Conservation (phyloP, 2,797 vertebrate genomes). For the Chaetodon trifasciatus region DNA sequence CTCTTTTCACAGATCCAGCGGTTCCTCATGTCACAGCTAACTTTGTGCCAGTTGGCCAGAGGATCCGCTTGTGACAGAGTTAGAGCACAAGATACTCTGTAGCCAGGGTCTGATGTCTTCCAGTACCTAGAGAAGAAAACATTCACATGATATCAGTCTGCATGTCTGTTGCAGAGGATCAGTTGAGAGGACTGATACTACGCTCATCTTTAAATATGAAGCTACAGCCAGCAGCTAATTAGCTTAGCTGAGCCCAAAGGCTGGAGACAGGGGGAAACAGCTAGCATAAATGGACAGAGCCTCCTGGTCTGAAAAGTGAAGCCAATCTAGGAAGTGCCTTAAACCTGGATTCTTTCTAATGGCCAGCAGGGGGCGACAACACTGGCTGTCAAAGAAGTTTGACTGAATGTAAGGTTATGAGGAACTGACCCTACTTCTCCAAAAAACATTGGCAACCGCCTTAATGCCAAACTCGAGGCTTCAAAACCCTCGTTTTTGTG, state of each 20-base stretch:
- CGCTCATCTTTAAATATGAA: not conserved
- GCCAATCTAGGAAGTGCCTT: too few relatives aligned
- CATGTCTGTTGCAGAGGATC: not conserved
- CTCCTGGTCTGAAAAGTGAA: too few relatives aligned
- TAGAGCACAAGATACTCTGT: rapidly evolving
- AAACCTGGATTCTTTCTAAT: too few relatives aligned
- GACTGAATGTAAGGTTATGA: too few relatives aligned
- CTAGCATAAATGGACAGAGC: too few relatives aligned
- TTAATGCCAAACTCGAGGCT: too few relatives aligned
- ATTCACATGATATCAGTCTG: not conserved
- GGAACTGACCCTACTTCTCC: too few relatives aligned
- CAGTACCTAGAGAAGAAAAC: conserved; percentile 50
- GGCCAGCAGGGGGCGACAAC: too few relatives aligned
- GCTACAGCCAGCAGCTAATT: not conserved
- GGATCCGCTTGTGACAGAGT: not conserved
- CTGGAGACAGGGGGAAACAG: not conserved
- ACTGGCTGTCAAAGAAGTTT: too few relatives aligned
- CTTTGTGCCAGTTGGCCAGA: conserved; percentile 57
- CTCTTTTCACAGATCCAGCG: conserved; percentile 73
- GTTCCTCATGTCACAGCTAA: not conserved
- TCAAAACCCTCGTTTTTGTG: too few relatives aligned
- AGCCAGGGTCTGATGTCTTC: rapidly evolving
- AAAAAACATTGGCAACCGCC: too few relatives aligned
- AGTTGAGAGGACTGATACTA: not conserved
- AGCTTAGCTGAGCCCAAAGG: not conserved